Evolutionary conservation across 2,797 vertebrate species (phyloP), one percentile per base, ranked within the genome.

Genomic region (Catostomus latipinnis): DNA sequence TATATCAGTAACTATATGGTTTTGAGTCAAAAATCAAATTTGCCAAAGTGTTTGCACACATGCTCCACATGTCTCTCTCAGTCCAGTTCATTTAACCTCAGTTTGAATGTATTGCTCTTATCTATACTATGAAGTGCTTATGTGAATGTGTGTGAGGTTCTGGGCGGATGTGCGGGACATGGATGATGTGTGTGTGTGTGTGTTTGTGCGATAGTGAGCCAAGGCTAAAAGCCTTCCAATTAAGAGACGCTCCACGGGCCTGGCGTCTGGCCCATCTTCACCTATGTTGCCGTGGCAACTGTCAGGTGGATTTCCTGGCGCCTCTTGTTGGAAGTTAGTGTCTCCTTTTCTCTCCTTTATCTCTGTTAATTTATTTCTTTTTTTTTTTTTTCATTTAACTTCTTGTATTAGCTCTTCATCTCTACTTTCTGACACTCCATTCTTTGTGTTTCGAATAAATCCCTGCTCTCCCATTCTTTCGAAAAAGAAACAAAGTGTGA

Each of bases 191-290:
- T 81, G 68, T 69, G 52, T 67, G 16, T 69, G 68, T 69, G 52
- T 67, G 16, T 69, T 49, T 76, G 78, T 45, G 68, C 48, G 68
- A 67, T 61, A 50, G 83, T 56, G 56, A 74, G 92, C 93, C 92
- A 92, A 93, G 94, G 94, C 95, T 96, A 96, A 96, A 96, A 95
- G 94, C 94, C 93, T 94, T 96, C 95, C 95, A 96, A 96, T 96
- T 96, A 96, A 96, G 93, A 94, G 91, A 92, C 90, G 92, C 93
- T 95, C 93, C 93, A 94, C 93, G 94, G 93, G 92, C 94, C 94
- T 92, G 45, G 90, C 94, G 92, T 92, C 94, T 94, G 93, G 92
- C 93, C 92, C 92, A 94, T 94, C 93, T 91, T 93, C 92, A 93
- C 93, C 78, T 91, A 74, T 88, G 95, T 97, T 94, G 89, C 96